Conservation (phyloP, 2,888 invertebrate species). For the Monoplex corrugatus region DNA sequence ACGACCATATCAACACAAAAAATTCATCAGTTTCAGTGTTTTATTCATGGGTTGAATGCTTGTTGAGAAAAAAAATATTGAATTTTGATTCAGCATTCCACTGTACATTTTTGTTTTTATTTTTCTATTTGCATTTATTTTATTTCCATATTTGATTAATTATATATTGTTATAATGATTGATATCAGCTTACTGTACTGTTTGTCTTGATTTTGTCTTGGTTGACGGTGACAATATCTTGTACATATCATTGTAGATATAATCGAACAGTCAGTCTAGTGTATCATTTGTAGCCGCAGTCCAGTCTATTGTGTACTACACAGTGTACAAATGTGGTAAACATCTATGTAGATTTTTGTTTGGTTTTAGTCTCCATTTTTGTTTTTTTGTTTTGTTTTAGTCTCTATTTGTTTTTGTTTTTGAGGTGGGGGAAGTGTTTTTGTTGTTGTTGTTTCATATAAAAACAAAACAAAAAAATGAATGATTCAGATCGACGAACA, state of each 20-base stretch:
- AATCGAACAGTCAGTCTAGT: background rate
- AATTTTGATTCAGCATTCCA: conserved; percentile 1
- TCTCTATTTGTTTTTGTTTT: no score
- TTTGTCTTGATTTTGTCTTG: no score
- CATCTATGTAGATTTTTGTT: no score
- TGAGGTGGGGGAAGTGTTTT: no score
- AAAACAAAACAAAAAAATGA: no score
- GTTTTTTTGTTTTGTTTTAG: no score
- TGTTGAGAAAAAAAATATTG: background rate
- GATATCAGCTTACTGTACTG: background rate
- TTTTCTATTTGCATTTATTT: background rate
- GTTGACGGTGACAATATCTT: background rate
- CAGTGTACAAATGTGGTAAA: no score
- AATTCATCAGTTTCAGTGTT: background rate
- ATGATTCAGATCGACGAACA: no score
- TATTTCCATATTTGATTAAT: background rate
- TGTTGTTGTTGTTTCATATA: no score
- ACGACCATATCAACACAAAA: background rate
- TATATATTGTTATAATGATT: background rate
- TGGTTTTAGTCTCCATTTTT: no score
- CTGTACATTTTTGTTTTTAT: background rate
- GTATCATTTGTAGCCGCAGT: background rate
- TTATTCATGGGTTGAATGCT: background rate
- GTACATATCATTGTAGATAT: background rate
- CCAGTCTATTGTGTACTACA: no score